Evolutionary conservation across 2,797 vertebrate species (phyloP).

Genomic region (Gambusia yucatana): DNA sequence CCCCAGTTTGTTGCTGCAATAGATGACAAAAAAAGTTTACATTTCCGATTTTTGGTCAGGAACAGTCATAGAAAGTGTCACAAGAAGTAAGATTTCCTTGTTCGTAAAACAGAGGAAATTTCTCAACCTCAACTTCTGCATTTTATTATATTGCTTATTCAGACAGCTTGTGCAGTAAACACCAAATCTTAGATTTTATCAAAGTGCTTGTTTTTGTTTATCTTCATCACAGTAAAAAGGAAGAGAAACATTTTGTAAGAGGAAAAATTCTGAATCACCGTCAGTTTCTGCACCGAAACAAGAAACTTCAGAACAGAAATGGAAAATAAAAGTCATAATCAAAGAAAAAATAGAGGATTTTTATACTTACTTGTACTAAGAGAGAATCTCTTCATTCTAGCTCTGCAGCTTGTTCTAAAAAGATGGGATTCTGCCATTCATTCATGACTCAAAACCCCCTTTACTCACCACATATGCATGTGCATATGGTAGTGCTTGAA

Average conservation of each 20-base stretch:
- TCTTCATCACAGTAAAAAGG: neutral
- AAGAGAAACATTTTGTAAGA: neutral
- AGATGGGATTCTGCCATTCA: constrained; percentile 9
- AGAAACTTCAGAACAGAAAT: neutral
- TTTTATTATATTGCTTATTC: neutral
- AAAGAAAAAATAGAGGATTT: neutral
- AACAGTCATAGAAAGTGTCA: constrained; percentile 13
- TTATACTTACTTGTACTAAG: neutral
- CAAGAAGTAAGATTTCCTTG: constrained; percentile 14
- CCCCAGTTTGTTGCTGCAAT: constrained; percentile 4
- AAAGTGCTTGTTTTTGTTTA: neutral
- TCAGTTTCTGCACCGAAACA: neutral
- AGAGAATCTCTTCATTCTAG: neutral
- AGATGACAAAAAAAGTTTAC: neutral
- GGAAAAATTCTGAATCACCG: neutral
- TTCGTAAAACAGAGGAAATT: constrained; percentile 9
- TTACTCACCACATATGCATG: constrained; percentile 53
- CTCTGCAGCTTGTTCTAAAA: neutral
- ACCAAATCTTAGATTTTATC: neutral
- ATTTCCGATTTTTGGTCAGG: constrained; percentile 8
- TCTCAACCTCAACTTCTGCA: constrained; percentile 17
- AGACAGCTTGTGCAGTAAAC: neutral
- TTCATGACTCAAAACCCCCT: constrained; percentile 29
- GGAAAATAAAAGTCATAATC: neutral
- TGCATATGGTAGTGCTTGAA: constrained; percentile 23